Percentiles rank a stretch among this genome's conserved stretches.
These are phyloP conservation scores for Echinops telfairi DNA, from an alignment of 2,113 vertebrate genomes.

Conservation along the genomic window DNA sequence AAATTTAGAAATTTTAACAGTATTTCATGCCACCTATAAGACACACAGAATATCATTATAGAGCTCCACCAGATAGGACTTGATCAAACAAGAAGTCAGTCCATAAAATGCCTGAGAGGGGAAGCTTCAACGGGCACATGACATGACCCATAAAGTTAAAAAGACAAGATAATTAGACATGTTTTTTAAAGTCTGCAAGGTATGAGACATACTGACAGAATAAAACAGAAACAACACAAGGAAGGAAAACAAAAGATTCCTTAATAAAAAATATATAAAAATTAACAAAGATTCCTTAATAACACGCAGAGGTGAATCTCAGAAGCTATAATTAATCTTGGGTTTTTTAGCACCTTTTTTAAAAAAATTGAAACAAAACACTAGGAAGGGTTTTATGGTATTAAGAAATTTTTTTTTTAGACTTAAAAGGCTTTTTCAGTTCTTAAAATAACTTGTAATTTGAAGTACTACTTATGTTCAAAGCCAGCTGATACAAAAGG, in stretches of 20 bases:
- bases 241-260: neutral
- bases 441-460: constrained; percentile 22
- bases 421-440: neutral
- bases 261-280: too few relatives aligned
- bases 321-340: neutral
- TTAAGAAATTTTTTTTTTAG: neutral
- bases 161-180: constrained; percentile 53
- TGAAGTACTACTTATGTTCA: neutral
- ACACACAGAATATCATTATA: neutral
- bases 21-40: constrained; percentile 32
- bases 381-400: neutral
- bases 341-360: neutral
- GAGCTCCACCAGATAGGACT: neutral
- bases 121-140: constrained; percentile 42
- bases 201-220: constrained; percentile 51
- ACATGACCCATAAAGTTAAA: neutral
- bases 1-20: constrained; percentile 35
- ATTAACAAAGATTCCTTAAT: neutral
- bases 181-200: constrained; percentile 9
- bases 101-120: constrained; percentile 54
- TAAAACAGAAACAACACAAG: constrained; percentile 16
- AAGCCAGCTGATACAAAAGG: neutral
- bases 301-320: neutral
- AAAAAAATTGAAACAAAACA: neutral
- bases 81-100: constrained; percentile 48